Percentiles rank a stretch among this genome's conserved stretches.
These are phyloP conservation scores for Clarias gariepinus DNA, from an alignment of 2,113 vertebrate species.

Conservation along the genomic window DNA sequence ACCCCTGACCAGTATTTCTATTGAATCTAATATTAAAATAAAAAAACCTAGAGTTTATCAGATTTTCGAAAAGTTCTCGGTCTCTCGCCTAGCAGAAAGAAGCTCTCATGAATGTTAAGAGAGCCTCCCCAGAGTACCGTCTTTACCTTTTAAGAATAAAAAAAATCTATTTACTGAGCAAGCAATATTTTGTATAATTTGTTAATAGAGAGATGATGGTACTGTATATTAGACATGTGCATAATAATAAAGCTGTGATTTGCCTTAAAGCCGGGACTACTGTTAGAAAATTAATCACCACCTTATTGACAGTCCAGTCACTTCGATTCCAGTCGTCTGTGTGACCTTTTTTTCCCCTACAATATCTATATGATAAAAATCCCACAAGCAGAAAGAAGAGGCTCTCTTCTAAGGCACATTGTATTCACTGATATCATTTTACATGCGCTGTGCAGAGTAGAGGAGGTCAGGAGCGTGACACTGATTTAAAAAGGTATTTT, in stretches of 20 bases:
- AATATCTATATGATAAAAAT: background rate
- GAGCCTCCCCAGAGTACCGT: too few relatives aligned
- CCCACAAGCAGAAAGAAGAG: background rate
- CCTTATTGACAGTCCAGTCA: background rate
- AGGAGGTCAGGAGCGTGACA: slow-evolving; percentile 20
- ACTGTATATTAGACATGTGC: background rate
- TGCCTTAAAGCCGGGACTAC: background rate
- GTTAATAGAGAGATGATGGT: background rate
- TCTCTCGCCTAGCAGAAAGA: background rate
- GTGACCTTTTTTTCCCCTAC: background rate
- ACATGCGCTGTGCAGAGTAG: background rate
- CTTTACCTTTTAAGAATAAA: too few relatives aligned
- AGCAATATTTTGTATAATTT: background rate
- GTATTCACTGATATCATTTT: background rate
- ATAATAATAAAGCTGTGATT: background rate
- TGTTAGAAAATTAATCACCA: background rate
- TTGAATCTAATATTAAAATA: too few relatives aligned
- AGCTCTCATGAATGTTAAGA: background rate
- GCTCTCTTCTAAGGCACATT: background rate
- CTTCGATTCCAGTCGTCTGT: background rate
- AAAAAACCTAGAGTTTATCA: background rate
- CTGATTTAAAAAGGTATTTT: background rate
- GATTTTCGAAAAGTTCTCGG: background rate
- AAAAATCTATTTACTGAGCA: too few relatives aligned
- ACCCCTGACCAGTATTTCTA: background rate